A percentile compares a stretch with the other conserved stretches of the same genome.
Conservation (phyloP, 2,113 vertebrate species). For the Ardeotis arabs region DNA sequence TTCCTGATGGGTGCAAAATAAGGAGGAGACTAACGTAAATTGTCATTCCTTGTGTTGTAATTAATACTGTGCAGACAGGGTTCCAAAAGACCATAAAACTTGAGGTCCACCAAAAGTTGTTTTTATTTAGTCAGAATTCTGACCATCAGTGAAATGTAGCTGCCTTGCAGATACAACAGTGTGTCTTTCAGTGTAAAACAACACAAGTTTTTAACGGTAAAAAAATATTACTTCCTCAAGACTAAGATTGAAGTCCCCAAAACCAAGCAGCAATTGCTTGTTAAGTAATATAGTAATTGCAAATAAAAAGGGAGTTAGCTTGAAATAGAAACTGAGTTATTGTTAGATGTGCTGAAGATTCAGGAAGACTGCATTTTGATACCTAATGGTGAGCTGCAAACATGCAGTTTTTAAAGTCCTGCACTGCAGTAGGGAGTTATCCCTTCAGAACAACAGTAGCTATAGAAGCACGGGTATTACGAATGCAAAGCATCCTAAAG, state of each 20-base stretch:
- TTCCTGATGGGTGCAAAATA: background rate
- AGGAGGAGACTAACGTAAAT: background rate
- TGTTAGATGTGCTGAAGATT: background rate
- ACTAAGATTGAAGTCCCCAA: background rate
- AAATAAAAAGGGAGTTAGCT: background rate
- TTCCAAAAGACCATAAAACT: background rate
- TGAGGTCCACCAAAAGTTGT: background rate
- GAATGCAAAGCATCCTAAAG: background rate
- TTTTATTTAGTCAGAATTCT: background rate
- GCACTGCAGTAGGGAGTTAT: background rate
- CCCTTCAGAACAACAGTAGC: background rate
- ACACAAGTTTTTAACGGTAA: background rate
- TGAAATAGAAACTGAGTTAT: background rate
- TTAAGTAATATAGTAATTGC: background rate
- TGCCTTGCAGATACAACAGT: background rate
- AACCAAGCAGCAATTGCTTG: background rate
- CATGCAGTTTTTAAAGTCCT: background rate
- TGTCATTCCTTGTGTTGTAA: background rate
- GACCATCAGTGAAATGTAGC: background rate
- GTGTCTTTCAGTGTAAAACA: background rate
- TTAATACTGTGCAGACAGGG: no score
- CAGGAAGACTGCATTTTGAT: background rate
- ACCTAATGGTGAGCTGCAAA: background rate
- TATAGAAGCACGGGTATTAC: background rate
- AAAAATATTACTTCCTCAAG: background rate